Evolutionary conservation across 1,140 invertebrate species (phyloP), one percentile per base, ranked within the genome.

Genomic region (Drosophila insularis): DNA sequence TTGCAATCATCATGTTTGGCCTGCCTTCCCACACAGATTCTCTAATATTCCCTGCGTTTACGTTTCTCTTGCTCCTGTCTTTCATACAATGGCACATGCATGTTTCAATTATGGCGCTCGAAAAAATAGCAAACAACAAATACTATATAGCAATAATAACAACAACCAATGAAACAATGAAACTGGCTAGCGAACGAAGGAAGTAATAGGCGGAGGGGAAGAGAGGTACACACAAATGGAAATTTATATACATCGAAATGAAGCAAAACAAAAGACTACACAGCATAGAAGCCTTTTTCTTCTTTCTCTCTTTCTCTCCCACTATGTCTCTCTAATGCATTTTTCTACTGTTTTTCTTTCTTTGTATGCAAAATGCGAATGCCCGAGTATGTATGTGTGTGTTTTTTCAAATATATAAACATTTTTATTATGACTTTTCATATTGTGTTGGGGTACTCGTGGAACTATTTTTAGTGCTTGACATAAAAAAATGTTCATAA

Each of bases 221-320:
- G n/a, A 46, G 65, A 69, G 72, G 8, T 21, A 21, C 6, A 50
- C 69, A 73, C 72, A 76, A 76, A 76, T 76, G 73, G 74, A 77
- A 71, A 77, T 71, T 77, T 77, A 77, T 77, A 77, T 65, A 77
- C 73, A 76, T 77, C 74, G 62, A 77, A 77, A 78, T 78, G 74
- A 58, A 61, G 35, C 32, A 56, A 59, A 58, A 77, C 68, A 77
- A 77, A 77, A 77, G 74, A 39, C 37, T 32, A 37, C 58, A 55
- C 40, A 21, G 40, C 68, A 76, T 70, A 76, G 70, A 74, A 70
- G 40, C 74, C 19, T 50, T 50, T 50, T 50, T n/a, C 43, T 50
- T 50, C 43, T 21, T 8, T 21, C 17, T 1, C 19, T 50, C 43
- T 78, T 2, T 21, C 17, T 1, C 17, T 17, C 43, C 77, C 27